Evolutionary conservation across 92 coral and sea anemone genomes (phyloP), one percentile per base, ranked within the genome.

Genomic region (Phenganax subtilis): DNA sequence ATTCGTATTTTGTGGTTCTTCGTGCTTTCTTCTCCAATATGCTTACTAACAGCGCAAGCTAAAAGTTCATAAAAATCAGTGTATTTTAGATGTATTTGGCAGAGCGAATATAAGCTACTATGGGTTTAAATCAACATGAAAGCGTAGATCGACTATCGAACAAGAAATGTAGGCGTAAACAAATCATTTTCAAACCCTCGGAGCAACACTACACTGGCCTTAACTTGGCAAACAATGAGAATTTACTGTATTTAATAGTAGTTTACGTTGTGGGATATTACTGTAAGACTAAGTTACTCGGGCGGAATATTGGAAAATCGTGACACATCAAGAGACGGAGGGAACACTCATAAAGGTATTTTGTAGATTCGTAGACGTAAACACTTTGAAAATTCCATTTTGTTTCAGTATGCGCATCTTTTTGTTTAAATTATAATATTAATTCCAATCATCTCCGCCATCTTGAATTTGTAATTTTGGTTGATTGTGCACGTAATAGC

Each of bases 81-180:
- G 5, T 15, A 62, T 62, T 62, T 62, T 62, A 62, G 25, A 62
- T 62, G 68, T 20, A 62, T 62, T 62, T 62, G 68, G 68, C 68
- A 28, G 68, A 62, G 6, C 16, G 20, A 62, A 9, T 62, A 20
- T 28, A 62, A 62, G 68, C 68, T 20, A 62, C 16, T 8, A 62
- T 62, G 20, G 9, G 9, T 62, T 1, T 15, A 62, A 62, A 62
- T 62, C 68, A 20, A 20, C 27, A 62, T 20, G 14, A 62, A 62
- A 62, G 20, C 5, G 68, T 8, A 62, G 68, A 62, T 62, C 29
- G 68, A 62, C 68, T 62, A 62, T 62, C 68, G 68, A 15, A 15
- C 68, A 62, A 9, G 20, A 62, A 12, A 15, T 62, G 68, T 62
- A 62, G 68, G 15, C 29, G 68, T 62, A 62, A 62, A 62, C 47